phyloP scores from a whole-genome alignment of 2,797 vertebrate species.

The Pygocentrus nattereri region DNA sequence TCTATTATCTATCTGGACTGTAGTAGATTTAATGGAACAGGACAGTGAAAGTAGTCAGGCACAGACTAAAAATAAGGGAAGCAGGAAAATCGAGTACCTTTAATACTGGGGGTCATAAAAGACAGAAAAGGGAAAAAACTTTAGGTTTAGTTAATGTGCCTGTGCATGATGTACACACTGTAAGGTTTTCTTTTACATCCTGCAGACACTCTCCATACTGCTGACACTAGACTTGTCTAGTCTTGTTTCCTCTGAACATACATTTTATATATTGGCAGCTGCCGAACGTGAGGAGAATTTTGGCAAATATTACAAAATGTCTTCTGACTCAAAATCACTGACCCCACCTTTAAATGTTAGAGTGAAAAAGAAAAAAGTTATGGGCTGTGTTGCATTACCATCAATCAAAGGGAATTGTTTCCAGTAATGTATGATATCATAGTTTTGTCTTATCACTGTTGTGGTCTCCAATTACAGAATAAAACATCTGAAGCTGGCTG shows the following conservation, averaged over 20 bases:
- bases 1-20: not conserved
- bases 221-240: not conserved
- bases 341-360: not conserved
- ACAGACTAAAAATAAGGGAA: too few species aligned
- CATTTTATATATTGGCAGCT: not conserved
- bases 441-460: conserved; percentile 34
- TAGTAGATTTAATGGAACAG: not conserved
- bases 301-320: not conserved
- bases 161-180: too few species aligned
- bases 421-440: conserved; percentile 52
- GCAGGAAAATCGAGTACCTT: too few species aligned
- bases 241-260: not conserved
- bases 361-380: not conserved
- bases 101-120: too few species aligned
- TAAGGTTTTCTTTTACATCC: not conserved
- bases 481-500: conserved; percentile 26
- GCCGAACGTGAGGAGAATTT: not conserved
- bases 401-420: conserved; percentile 22
- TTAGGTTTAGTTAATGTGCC: too few species aligned
- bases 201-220: not conserved
- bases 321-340: not conserved
- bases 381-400: conserved; percentile 34
- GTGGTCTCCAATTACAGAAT: conserved; percentile 39
- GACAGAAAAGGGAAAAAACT: too few species aligned
- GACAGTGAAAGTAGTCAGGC: too few species aligned